Evolutionary conservation across 2,113 vertebrate species (phyloP).

Genomic region (Hippoglossus stenolepis): DNA sequence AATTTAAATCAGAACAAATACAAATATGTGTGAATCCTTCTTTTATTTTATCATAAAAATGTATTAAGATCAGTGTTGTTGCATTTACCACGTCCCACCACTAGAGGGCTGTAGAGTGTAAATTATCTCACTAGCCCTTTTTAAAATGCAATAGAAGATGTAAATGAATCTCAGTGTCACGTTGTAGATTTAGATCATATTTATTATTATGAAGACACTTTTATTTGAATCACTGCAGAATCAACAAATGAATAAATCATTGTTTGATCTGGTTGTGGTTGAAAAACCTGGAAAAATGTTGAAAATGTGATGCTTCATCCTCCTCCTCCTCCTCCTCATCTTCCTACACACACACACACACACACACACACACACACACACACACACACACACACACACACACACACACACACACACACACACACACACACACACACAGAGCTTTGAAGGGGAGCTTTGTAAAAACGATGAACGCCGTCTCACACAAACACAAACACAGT

Average conservation of each 20-base stretch:
- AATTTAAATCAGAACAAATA: no score
- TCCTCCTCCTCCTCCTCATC: conserved; percentile 3
- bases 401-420: conserved; percentile 23
- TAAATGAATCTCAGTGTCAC: background rate
- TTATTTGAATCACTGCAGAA: background rate
- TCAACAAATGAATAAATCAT: background rate
- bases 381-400: conserved; percentile 4
- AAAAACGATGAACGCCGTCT: conserved; percentile 32
- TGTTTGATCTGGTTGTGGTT: background rate
- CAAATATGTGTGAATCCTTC: background rate
- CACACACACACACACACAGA: conserved; percentile 15
- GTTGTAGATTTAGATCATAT: background rate
- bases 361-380: conserved; percentile 10
- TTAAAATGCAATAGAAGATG: background rate
- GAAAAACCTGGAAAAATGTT: conserved; percentile 11
- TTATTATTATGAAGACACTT: background rate
- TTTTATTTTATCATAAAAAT: background rate
- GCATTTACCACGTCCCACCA: background rate
- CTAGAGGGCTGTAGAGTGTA: background rate
- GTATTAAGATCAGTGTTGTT: background rate
- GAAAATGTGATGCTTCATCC: conserved; percentile 24
- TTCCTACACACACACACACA: conserved; percentile 13
- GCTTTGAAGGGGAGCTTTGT: conserved; percentile 70
- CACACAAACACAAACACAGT: conserved; percentile 11
- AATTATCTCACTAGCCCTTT: background rate